Evolutionary conservation across 1,140 invertebrate species (phyloP), one percentile per base, ranked within the genome.

Genomic region (Zaprionus ghesquierei): DNA sequence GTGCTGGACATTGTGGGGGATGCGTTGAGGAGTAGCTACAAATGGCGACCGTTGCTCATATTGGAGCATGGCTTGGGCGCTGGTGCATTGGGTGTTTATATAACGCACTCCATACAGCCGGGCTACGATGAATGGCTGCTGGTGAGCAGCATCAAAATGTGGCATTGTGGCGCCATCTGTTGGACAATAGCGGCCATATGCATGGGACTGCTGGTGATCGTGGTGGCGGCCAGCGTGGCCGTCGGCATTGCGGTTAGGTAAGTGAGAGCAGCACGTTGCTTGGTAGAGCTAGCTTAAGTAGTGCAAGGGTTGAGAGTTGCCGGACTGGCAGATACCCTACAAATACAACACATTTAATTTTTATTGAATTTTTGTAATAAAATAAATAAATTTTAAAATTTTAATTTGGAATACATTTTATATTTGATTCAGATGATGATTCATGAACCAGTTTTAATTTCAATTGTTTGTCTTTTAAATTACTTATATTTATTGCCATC

Each of bases 161-260:
- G 89, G 89, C 77, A 89, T 15, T 92, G 91, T 54, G 91, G 91
- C 20, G 81, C 90, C 56, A 80, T 91, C 62, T 92, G 91, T 60
- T 92, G 91, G 91, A 90, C 82, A 38, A 80, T 92, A 50, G 80
- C 79, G 22, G 87, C 85, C 3, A 90, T 91, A 35, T 79, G 79
- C 56, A 74, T 90, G 6, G 61, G 77, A 51, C 35, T 91, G 0
- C 71, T 92, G 31, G 51, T 92, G 49, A 76, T 81, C 55, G 79
- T 91, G 33, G 72, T 92, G 25, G 80, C 73, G 1, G 91, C 79
- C 15, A 90, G 79, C 62, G 80, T 92, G 38, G 80, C 87, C 13
- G 81, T 80, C 0, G 91, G 91, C 22, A 77, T 92, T 31, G 85
- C 89, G 31, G 63, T 90, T 49, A 90, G 90, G 91, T 92, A 58